A percentile compares a stretch with the other conserved stretches of the same genome.
Evolutionary conservation across 2,113 vertebrate genomes (phyloP).

Genomic region (Cebidichthys violaceus): DNA sequence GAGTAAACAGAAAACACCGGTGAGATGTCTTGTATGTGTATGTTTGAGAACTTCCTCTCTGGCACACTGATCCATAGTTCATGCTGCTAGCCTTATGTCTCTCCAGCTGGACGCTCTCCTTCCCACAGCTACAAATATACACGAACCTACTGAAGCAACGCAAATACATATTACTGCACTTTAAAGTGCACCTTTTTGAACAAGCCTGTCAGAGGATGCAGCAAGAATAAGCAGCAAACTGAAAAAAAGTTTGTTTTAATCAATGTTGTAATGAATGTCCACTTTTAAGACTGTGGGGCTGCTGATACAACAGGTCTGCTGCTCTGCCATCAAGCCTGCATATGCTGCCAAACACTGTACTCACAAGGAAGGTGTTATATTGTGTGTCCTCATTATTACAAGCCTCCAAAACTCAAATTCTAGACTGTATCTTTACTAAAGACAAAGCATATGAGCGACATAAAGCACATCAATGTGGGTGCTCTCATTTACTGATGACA

Average conservation of each 20-base stretch:
- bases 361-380: constrained; percentile 9
- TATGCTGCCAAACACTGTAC: constrained; percentile 37
- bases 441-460: not conserved
- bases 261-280: not conserved
- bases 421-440: not conserved
- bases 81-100: constrained; percentile 84
- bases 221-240: not conserved
- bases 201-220: not conserved
- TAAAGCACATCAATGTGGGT: not conserved
- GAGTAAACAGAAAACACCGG: constrained; percentile 51
- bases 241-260: not conserved
- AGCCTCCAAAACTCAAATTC: not conserved
- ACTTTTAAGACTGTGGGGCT: not conserved
- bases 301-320: constrained; percentile 16
- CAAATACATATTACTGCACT: constrained; percentile 32
- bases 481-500: not conserved
- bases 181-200: constrained; percentile 24
- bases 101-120: constrained; percentile 79
- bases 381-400: constrained; percentile 13
- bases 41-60: constrained; percentile 80
- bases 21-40: constrained; percentile 58
- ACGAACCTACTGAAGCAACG: constrained; percentile 44
- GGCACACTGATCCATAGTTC: constrained; percentile 69
- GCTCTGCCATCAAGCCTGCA: constrained; percentile 28
- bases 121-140: constrained; percentile 63